Evolutionary conservation across 92 coral and sea anemone species (phyloP).

Genomic region (Bergia sp.): DNA sequence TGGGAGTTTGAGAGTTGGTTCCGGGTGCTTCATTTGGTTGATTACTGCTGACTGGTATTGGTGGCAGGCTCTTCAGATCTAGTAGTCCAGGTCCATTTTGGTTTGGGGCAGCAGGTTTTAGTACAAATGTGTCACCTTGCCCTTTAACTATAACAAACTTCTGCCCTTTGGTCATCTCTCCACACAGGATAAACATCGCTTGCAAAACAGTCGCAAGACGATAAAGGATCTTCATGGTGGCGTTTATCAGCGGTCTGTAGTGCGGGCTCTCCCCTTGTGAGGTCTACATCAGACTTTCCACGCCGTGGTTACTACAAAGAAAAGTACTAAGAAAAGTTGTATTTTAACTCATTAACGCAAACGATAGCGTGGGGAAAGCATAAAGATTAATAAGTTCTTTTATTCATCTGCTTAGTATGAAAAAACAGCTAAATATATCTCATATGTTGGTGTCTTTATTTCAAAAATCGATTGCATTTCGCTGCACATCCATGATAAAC

Average conservation of each 20-base stretch:
- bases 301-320: background rate
- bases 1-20: slow-evolving; percentile 61
- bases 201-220: slow-evolving; percentile 11
- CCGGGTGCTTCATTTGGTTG: slow-evolving; percentile 59
- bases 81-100: slow-evolving; percentile 55
- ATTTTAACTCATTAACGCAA: background rate
- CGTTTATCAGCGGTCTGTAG: background rate
- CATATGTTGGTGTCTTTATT: background rate
- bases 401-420: no score
- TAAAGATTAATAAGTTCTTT: no score
- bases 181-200: slow-evolving; percentile 28
- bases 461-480: no score
- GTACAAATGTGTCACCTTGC: slow-evolving; percentile 65
- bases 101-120: slow-evolving; percentile 69
- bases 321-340: background rate
- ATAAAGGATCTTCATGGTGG: slow-evolving; percentile 17
- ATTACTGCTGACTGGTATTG: slow-evolving; percentile 61
- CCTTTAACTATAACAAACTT: slow-evolving; percentile 66
- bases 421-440: background rate
- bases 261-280: background rate
- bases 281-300: slow-evolving; percentile 21
- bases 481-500: no score
- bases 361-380: background rate
- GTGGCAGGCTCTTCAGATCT: slow-evolving; percentile 71
- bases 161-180: slow-evolving; percentile 16